Conservation (phyloP, 30 jellyfish, hydroid and myxozoan genomes). For the Rhopilema esculentum region DNA sequence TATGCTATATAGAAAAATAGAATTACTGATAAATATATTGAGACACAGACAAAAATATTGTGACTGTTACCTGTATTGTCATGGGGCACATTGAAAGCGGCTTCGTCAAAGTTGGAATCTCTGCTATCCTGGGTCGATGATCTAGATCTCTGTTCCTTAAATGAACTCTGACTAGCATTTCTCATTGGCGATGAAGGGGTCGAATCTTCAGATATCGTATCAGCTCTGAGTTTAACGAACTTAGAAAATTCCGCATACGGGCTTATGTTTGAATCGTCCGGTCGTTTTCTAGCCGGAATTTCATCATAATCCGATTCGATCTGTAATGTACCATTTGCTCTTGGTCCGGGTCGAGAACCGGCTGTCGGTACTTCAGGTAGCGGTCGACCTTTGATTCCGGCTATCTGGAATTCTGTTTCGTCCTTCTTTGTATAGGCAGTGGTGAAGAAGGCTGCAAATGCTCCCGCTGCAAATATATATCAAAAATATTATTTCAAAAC, state of each 20-base stretch:
- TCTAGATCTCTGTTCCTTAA: slow-evolving; percentile 69
- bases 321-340: slow-evolving; percentile 49
- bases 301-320: slow-evolving; percentile 68
- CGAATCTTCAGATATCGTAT: slow-evolving; percentile 80
- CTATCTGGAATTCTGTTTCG: slow-evolving; percentile 78
- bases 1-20: too few species aligned
- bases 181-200: slow-evolving; percentile 85
- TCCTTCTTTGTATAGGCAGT: slow-evolving; percentile 75
- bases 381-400: slow-evolving; percentile 90
- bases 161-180: slow-evolving; percentile 35
- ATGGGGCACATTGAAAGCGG: slow-evolving; percentile 70
- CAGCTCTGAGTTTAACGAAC: slow-evolving; percentile 37
- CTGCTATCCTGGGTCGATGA: slow-evolving; percentile 88
- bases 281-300: slow-evolving; percentile 46
- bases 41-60: neutral
- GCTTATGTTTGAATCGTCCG: slow-evolving; percentile 44
- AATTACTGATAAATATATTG: too few species aligned
- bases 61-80: slow-evolving; percentile 67
- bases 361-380: slow-evolving; percentile 87
- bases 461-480: slow-evolving; percentile 78
- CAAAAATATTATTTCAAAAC: neutral
- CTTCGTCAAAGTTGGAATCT: slow-evolving; percentile 54
- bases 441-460: slow-evolving; percentile 88
- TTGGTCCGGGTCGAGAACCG: slow-evolving; percentile 21
- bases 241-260: slow-evolving; percentile 75